Conservation (phyloP, 1,140 invertebrate species). For the Ceratitis capitata region DNA sequence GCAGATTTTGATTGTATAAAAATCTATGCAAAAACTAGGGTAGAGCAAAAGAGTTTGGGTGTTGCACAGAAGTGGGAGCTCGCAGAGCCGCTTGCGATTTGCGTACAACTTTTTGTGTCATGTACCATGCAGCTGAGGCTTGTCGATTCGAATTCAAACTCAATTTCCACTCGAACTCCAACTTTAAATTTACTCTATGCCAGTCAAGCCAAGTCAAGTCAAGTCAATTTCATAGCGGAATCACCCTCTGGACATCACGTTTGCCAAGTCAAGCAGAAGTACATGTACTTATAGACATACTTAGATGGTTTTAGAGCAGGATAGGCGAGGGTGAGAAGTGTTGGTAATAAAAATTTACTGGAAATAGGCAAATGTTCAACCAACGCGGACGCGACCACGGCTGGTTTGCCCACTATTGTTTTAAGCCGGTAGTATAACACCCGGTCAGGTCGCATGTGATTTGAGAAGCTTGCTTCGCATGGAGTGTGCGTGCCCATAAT, state of each 20-base stretch:
- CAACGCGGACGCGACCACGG: neutral
- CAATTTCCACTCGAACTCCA: neutral
- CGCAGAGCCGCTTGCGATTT: neutral
- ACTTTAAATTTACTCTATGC: neutral
- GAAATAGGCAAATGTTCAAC: neutral
- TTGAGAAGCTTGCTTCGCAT: neutral
- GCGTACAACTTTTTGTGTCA: neutral
- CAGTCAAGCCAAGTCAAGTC: conserved; percentile 28
- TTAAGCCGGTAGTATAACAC: neutral
- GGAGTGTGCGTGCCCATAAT: neutral
- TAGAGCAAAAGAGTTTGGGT: conserved; percentile 5
- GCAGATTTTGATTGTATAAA: neutral
- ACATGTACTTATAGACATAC: too few relatives aligned
- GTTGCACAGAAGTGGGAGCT: neutral
- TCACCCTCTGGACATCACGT: conserved; percentile 62
- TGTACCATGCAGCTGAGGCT: neutral
- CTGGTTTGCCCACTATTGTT: neutral
- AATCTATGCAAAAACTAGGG: neutral
- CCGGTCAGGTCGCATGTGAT: neutral
- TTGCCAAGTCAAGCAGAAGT: conserved; percentile 26
- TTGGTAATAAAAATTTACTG: neutral
- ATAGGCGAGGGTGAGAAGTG: neutral
- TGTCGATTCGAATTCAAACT: neutral
- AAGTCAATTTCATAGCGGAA: conserved; percentile 44
- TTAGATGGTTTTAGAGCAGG: neutral